Conservation (phyloP, 2,113 vertebrate genomes). For the Chloebia gouldiae region DNA sequence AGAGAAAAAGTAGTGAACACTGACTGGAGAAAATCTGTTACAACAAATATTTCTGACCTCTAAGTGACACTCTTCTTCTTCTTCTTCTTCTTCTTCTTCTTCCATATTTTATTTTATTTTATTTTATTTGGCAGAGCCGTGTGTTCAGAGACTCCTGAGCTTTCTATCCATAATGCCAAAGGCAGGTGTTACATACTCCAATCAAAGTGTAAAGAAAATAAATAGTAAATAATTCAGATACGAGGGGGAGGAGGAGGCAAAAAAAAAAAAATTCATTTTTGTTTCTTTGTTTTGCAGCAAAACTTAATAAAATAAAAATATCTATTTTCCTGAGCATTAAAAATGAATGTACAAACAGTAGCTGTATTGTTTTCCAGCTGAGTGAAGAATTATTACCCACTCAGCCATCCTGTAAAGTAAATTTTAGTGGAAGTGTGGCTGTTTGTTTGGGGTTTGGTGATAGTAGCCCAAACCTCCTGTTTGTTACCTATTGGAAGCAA, state of each 20-base stretch:
- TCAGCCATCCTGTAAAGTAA: neutral
- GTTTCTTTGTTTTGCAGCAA: slow-evolving; percentile 61
- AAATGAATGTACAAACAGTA: slow-evolving; percentile 46
- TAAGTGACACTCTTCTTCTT: slow-evolving; percentile 26
- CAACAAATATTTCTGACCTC: slow-evolving; percentile 37
- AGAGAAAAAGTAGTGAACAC: slow-evolving; percentile 56
- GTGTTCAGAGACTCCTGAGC: slow-evolving; percentile 52
- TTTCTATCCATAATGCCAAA: slow-evolving; percentile 56
- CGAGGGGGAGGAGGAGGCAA: fast-evolving
- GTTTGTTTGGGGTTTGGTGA: neutral
- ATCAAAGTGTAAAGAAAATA: slow-evolving; percentile 36
- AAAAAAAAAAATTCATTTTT: neutral
- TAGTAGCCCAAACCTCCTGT: neutral
- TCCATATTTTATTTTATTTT: neutral
- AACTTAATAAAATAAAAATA: slow-evolving; percentile 56
- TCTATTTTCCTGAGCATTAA: slow-evolving; percentile 62
- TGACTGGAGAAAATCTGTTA: slow-evolving; percentile 29
- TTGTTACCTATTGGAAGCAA: neutral
- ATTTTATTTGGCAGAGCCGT: neutral
- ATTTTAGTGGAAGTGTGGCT: neutral
- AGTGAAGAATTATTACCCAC: neutral
- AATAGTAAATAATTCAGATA: slow-evolving; percentile 35
- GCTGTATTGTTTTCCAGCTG: slow-evolving; percentile 5
- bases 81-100: neutral
- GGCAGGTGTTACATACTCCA: slow-evolving; percentile 52